phyloP scores from a whole-genome alignment of 1,140 invertebrate species.

The Acromyrmex echinatior region DNA sequence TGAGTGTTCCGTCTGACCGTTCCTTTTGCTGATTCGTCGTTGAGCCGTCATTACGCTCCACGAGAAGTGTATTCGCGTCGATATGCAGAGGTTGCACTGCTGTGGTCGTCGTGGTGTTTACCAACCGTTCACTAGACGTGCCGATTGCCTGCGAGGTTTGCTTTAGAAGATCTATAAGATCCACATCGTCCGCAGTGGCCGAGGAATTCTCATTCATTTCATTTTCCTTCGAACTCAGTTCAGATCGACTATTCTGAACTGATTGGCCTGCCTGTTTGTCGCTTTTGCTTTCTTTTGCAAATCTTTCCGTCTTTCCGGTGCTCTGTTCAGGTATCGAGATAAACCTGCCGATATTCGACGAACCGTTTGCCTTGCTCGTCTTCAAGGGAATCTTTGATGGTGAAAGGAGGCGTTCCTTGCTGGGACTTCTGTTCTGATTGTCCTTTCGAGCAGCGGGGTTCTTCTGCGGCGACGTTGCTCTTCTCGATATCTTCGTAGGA shows the following conservation, averaged over 20 bases:
- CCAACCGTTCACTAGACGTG: constrained; percentile 81
- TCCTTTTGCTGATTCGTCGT: constrained; percentile 49
- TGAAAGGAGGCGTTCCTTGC: constrained; percentile 72
- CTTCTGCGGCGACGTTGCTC: constrained; percentile 46
- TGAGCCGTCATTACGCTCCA: constrained; percentile 29
- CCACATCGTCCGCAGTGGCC: constrained; percentile 51
- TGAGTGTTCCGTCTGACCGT: background rate
- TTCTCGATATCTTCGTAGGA: constrained; percentile 50
- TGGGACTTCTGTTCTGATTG: constrained; percentile 28
- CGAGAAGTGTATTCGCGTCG: constrained; percentile 67
- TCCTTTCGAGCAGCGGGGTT: background rate
- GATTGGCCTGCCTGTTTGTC: constrained; percentile 24
- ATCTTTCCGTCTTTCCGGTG: background rate
- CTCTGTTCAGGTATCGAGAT: constrained; percentile 45
- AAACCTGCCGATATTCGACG: constrained; percentile 62
- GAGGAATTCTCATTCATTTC: constrained; percentile 10
- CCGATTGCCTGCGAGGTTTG: constrained; percentile 78
- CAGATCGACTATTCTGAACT: background rate
- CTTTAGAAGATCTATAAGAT: constrained; percentile 80
- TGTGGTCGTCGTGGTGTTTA: constrained; percentile 83
- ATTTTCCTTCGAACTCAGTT: constrained; percentile 34
- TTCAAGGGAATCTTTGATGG: constrained; percentile 82
- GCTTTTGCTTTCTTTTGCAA: constrained; percentile 13
- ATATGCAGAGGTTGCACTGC: constrained; percentile 83
- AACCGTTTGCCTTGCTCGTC: constrained; percentile 31